Evolutionary conservation across 2,797 vertebrate species (phyloP), one percentile per base, ranked within the genome.

Genomic region (Poecilia picta): DNA sequence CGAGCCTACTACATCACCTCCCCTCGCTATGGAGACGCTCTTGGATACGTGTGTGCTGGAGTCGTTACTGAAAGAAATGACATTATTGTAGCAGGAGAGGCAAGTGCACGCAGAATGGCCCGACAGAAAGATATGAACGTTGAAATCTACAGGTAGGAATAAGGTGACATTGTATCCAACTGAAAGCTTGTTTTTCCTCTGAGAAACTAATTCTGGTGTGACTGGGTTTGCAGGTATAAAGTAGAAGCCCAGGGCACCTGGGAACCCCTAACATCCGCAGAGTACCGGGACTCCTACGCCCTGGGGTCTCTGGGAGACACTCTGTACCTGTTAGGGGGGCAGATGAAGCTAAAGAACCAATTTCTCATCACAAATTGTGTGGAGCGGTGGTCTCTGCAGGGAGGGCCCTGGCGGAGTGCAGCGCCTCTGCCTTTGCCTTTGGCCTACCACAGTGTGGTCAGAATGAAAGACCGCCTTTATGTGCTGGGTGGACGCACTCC

Each of bases 401-500:
- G 91, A 2, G 97, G 97, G 78, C 95, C 89, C 15, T 99, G 98
- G 98, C 96, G 96, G 72, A 97, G 94, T 12, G 94, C 96, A 0
- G 95, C 97, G 0, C 97, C 98, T 3, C 94, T 99, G 75, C 98
- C 98, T 0, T 28, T 99, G 2, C 97, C 96, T 0, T 43, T 99
- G 89, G 98, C 98, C 1, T 98, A 95, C 89, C 98, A 99, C 49
- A 94, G 88, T 4, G 96, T 89, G 18, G 97, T 97, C 75, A 95
- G 91, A 0, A 91, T 99, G 89, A 97, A 97, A 76, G 95, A 96
- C 57, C 91, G 94, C 43, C 95, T 99, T 16, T 99, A 98, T 20
- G 97, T 98, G 81, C 94, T 99, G 2, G 98, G 98, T 28, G 98
- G 98, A 80, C 97, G 97, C 95, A 99, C 97, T 8, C 98, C 98